These are phyloP conservation scores for Cyprinella venusta DNA, from an alignment of 2,797 vertebrate species.

Conservation along the genomic window DNA sequence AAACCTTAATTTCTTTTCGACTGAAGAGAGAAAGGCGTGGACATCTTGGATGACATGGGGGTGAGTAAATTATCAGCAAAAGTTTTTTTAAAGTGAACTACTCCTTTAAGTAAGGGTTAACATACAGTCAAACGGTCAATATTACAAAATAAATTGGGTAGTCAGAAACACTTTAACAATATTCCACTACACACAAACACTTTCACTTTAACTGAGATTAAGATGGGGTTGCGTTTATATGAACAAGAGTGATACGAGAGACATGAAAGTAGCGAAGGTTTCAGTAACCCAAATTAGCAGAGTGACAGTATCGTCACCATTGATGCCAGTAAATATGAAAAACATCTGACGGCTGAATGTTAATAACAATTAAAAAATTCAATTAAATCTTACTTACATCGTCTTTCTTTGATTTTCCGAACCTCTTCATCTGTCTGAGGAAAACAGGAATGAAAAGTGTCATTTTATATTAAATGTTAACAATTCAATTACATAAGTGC, in stretches of 20 bases:
- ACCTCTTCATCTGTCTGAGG: slow-evolving; percentile 96
- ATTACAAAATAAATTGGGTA: background rate
- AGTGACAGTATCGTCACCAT: background rate
- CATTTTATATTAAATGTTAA: background rate
- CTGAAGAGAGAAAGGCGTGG: too few species aligned
- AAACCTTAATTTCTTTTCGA: too few species aligned
- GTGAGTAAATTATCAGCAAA: too few species aligned
- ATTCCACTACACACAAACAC: background rate
- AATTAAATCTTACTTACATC: slow-evolving; percentile 81
- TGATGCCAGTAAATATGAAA: background rate
- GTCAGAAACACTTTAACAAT: background rate
- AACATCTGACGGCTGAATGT: background rate
- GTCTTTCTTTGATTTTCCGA: slow-evolving; percentile 88
- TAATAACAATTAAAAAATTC: too few species aligned
- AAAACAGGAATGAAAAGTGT: background rate
- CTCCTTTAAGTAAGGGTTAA: too few species aligned
- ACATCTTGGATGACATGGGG: too few species aligned
- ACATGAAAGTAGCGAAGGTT: background rate
- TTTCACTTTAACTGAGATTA: background rate
- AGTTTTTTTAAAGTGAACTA: too few species aligned
- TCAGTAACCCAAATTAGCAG: background rate
- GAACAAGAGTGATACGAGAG: background rate
- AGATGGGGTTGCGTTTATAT: background rate
- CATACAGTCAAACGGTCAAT: background rate
- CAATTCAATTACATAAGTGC: background rate